Base-by-base conservation (phyloP, 2,113 vertebrate species). In the Stegostoma tigrinum region DNA sequence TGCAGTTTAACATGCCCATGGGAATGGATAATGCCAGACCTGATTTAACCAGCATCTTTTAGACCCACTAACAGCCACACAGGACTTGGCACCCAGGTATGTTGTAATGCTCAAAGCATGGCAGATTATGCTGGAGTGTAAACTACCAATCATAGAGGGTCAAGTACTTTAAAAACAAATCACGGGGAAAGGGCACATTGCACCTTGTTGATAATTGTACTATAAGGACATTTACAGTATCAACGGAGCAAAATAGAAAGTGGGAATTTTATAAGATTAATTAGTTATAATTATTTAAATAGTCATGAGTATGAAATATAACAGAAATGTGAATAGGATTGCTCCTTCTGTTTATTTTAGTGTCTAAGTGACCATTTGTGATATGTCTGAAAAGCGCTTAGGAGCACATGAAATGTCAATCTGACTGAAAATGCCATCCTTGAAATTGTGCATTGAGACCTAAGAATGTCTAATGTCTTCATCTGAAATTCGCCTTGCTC, bases 1-100 rank as follows among this genome's bases (percentile, higher is more conserved):
- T 96, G 96, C 96, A 96, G 97, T 96, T 97, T 97, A 96, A 96
- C 96, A 96, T 96, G 96, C 96, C 96, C 96, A 95, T 96, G 96
- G 96, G 97, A 96, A 96, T 96, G 96, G 96, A 96, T 96, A 96
- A 96, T 96, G 94, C 64, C 93, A 96, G 94, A 75, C 94, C 45
- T 75, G 24, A 95, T 45, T 95, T 24, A 17, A 68, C 94, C 68
- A 95, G 42, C 94, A 95, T 95, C 67, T 30, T 52, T 75, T 95
- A 95, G 94, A 52, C 45, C 67, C 42, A 95, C 27, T 95, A 38
- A 95, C 45, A 75, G 67, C 67, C 94, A 52, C 42, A 52, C 68
- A 95, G 94, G 42, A 95, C 42, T 52, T 75, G 68, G 68, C 94
- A 95, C 42, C 87, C 68, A 72, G 68, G 67, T 72, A 95, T 52